Base-by-base conservation (phyloP, 2,888 invertebrate genomes). In the Chymomyza procnemis region DNA sequence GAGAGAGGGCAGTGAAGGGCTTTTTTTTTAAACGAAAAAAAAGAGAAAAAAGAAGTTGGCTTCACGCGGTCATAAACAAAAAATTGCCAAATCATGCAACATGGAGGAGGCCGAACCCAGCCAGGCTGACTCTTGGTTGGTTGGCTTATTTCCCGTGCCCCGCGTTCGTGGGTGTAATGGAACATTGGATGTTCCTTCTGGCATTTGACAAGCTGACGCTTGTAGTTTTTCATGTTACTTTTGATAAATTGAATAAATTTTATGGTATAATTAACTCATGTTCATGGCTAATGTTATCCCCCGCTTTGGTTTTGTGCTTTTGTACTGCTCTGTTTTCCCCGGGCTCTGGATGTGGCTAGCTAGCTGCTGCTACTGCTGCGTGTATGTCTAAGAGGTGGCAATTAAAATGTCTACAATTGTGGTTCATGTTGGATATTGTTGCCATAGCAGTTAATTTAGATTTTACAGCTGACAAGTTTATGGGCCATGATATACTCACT, bases 171-270 rank as follows among this genome's bases (percentile, higher is more conserved):
- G 12, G 34, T 41, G 34, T 41, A 12, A 41, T 9, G 34, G 12
- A 12, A 3, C 34, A 0, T 12, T 26, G 52, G 19, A 54, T 54
- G 12, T 50, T 18, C 18, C 18, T 21, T 19, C 19, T 30, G 56
- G 19, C 16, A 68, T 80, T 80, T 78, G 71, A 83, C 80, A 80
- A 69, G 75, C 84, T 75, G 78, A 68, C 76, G 71, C 66, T 76
- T 67, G 71, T 76, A 73, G 61, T 64, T 71, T 67, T 72, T 71
- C 84, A 69, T 78, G 85, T 73, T 69, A 14, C 54, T 61, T 73
- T 73, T 76, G 72, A 84, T 80, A 80, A 84, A 80, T 84, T 86
- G 71, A 84, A 84, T 73, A 71, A 70, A 72, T 82, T 78, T 73
- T 50, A 72, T 70, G 74, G 69, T 66, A 71, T 73, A 87, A 85